These are phyloP conservation scores for Dicerorhinus sumatrensis DNA, from an alignment of 2,113 vertebrate genomes.

Conservation along the genomic window DNA sequence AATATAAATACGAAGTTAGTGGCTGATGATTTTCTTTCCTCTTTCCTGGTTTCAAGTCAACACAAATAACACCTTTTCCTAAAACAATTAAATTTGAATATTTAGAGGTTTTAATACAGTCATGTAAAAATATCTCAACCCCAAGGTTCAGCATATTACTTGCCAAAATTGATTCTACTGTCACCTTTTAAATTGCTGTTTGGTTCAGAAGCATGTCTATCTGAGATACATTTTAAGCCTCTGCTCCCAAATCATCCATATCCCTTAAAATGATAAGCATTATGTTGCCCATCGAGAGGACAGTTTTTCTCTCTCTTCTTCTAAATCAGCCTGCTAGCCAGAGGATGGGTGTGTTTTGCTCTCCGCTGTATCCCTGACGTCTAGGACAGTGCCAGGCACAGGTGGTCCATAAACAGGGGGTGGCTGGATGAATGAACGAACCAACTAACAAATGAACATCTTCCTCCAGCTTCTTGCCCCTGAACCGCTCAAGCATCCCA, in stretches of 20 bases:
- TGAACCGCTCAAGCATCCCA: not conserved
- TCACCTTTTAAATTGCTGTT: conserved; percentile 1
- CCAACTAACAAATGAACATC: not conserved
- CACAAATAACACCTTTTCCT: not conserved
- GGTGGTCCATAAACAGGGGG: too few species aligned
- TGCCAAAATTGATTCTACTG: not conserved
- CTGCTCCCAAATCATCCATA: not conserved
- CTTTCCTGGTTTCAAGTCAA: not conserved
- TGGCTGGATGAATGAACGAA: not conserved
- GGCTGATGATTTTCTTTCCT: not conserved
- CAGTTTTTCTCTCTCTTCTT: not conserved
- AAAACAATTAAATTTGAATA: not conserved
- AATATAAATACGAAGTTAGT: not conserved
- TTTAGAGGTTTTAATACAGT: not conserved
- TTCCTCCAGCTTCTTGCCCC: not conserved
- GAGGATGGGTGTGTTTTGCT: not conserved
- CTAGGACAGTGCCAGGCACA: not conserved
- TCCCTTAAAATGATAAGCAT: not conserved
- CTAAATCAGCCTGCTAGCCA: not conserved
- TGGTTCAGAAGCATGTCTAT: not conserved
- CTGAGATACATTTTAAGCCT: not conserved
- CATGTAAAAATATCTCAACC: not conserved
- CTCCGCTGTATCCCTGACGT: not conserved
- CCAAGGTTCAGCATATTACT: not conserved
- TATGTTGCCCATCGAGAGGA: not conserved